phyloP scores from a whole-genome alignment of 92 coral and sea anemone species.

The Porites evermanni region DNA sequence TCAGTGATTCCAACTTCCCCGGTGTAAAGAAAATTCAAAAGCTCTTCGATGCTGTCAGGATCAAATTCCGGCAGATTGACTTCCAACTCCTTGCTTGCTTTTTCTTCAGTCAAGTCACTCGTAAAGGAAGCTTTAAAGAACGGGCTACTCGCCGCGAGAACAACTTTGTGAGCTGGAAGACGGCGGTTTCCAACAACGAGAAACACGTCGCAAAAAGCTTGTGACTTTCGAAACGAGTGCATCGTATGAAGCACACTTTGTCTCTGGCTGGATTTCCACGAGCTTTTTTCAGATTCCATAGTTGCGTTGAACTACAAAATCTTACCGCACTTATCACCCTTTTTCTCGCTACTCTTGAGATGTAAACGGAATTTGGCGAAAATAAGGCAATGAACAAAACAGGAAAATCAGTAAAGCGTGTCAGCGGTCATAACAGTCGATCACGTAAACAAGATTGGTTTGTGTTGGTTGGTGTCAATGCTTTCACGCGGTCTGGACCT shows the following conservation, averaged over 20 bases:
- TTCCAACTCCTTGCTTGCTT: background rate
- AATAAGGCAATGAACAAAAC: background rate
- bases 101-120: constrained; percentile 24
- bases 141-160: constrained; percentile 30
- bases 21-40: constrained; percentile 40
- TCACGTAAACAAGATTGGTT: background rate
- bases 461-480: too few species aligned
- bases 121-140: constrained; percentile 27
- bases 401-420: background rate
- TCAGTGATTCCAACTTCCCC: constrained; percentile 31
- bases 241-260: constrained; percentile 25
- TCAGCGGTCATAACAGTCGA: background rate
- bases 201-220: constrained; percentile 38
- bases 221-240: constrained; percentile 36
- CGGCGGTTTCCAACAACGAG: constrained; percentile 15
- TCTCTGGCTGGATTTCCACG: background rate
- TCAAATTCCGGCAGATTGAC: constrained; percentile 19
- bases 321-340: background rate
- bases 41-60: constrained; percentile 12
- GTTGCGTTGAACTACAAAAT: background rate
- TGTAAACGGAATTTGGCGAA: background rate
- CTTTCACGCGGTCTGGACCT: too few species aligned
- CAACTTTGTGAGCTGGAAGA: constrained; percentile 30
- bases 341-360: background rate
- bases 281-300: constrained; percentile 2